Conservation (phyloP, 2,113 vertebrate species). For the Myiopsitta monachus region DNA sequence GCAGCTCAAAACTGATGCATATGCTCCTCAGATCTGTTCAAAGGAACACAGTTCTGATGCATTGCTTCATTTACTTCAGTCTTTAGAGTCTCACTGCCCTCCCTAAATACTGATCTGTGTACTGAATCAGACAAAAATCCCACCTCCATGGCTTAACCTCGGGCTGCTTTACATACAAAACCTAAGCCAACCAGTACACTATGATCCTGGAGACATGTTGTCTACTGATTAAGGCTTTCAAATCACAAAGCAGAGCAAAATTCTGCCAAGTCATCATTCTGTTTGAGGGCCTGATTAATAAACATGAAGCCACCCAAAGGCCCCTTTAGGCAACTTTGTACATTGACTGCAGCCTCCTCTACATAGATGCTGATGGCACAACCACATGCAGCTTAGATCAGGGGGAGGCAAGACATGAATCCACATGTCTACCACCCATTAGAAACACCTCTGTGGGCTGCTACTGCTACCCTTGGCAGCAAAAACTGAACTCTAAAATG, state of each 20-base stretch:
- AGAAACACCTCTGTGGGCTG: neutral
- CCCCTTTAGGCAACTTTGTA: neutral
- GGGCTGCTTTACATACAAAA: neutral
- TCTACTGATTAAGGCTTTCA: neutral
- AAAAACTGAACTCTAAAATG: neutral
- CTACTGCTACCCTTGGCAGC: neutral
- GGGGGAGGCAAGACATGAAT: neutral
- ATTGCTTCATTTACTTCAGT: neutral
- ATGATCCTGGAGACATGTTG: neutral
- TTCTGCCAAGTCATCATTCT: conserved; percentile 24
- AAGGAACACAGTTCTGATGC: neutral
- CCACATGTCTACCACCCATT: neutral
- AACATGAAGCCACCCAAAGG: conserved; percentile 30
- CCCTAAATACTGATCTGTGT: neutral
- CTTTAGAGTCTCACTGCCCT: neutral
- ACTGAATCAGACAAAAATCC: neutral
- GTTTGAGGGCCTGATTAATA: conserved; percentile 24
- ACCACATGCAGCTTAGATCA: neutral
- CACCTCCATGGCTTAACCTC: neutral
- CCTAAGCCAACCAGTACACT: neutral
- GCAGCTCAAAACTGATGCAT: conserved; percentile 23
- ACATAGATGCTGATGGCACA: conserved; percentile 7
- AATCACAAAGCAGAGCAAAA: neutral
- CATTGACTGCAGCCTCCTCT: neutral
- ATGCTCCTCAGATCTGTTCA: neutral